These are phyloP conservation scores for Gallinago media DNA, from an alignment of 2,113 vertebrate species.

Conservation along the genomic window DNA sequence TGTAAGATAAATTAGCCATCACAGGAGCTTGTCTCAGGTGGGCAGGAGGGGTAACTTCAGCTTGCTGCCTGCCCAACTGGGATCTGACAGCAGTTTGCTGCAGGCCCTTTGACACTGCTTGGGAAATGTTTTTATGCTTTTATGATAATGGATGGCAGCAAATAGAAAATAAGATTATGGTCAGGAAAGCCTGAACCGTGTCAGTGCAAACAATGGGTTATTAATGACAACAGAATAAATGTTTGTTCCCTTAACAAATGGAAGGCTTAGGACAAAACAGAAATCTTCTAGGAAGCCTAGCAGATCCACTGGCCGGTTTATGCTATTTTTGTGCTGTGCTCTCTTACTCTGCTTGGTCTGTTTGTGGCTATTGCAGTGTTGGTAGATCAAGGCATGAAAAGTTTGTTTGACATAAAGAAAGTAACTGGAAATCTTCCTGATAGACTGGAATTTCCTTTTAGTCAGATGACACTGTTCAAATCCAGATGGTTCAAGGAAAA, in stretches of 20 bases:
- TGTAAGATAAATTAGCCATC: neutral
- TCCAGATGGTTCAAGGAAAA: neutral
- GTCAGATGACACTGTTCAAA: neutral
- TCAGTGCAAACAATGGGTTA: neutral
- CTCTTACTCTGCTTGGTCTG: neutral
- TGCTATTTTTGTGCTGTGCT: neutral
- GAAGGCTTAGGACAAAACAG: neutral
- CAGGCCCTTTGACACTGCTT: neutral
- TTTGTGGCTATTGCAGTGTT: neutral
- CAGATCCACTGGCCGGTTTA: neutral
- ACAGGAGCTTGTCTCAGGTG: neutral
- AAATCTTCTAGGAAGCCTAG: neutral
- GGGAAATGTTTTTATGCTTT: neutral
- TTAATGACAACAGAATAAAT: neutral
- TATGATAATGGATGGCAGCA: neutral
- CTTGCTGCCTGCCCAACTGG: neutral
- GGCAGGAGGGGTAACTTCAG: neutral
- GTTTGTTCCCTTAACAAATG: neutral
- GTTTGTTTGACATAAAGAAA: neutral
- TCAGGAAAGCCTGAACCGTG: neutral
- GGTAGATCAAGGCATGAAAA: neutral
- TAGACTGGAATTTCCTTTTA: conserved; percentile 25
- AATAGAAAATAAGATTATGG: neutral
- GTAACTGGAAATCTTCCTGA: conserved; percentile 10
- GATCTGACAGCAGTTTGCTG: neutral